Conservation (phyloP, 2,888 invertebrate species). For the Chromoteleia sp. region DNA sequence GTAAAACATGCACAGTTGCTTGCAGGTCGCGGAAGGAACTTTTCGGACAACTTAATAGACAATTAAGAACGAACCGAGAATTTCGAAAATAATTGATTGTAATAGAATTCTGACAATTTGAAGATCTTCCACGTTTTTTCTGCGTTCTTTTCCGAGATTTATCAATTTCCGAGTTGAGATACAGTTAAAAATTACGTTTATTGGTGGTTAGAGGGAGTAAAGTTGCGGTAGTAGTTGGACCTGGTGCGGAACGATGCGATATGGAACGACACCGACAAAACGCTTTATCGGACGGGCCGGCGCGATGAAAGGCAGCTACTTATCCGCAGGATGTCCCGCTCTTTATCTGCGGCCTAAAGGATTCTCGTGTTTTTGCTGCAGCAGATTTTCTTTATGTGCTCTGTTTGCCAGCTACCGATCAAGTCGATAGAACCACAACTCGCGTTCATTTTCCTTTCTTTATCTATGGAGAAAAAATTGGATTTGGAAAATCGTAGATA, state of each 20-base stretch:
- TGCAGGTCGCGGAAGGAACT: too few relatives aligned
- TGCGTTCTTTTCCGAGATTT: constrained; percentile 7
- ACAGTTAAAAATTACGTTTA: constrained; percentile 48
- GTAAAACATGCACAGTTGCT: too few relatives aligned
- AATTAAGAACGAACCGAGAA: too few relatives aligned
- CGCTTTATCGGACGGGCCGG: constrained; percentile 78
- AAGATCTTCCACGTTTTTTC: too few relatives aligned
- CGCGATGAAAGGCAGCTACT: constrained; percentile 81
- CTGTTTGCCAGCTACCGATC: constrained; percentile 82
- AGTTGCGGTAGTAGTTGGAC: constrained; percentile 68
- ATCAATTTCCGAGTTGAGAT: constrained; percentile 23
- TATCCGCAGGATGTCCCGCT: constrained; percentile 79
- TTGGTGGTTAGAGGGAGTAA: constrained; percentile 48
- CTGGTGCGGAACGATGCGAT: constrained; percentile 71
- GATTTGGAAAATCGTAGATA: not conserved
- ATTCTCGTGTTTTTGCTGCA: constrained; percentile 82
- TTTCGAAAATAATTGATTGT: too few relatives aligned
- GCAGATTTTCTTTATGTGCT: constrained; percentile 84
- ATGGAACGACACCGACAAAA: constrained; percentile 77
- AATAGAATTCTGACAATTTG: too few relatives aligned
- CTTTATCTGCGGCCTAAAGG: constrained; percentile 81
- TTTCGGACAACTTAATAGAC: too few relatives aligned
- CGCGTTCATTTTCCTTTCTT: constrained; percentile 13
- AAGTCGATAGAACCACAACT: constrained; percentile 75
- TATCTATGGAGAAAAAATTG: constrained; percentile 1